Percentiles rank a stretch among this genome's conserved stretches.
These are phyloP conservation scores for Aphelenchoides besseyi DNA, from an alignment of 1,140 invertebrate species.

Conservation along the genomic window DNA sequence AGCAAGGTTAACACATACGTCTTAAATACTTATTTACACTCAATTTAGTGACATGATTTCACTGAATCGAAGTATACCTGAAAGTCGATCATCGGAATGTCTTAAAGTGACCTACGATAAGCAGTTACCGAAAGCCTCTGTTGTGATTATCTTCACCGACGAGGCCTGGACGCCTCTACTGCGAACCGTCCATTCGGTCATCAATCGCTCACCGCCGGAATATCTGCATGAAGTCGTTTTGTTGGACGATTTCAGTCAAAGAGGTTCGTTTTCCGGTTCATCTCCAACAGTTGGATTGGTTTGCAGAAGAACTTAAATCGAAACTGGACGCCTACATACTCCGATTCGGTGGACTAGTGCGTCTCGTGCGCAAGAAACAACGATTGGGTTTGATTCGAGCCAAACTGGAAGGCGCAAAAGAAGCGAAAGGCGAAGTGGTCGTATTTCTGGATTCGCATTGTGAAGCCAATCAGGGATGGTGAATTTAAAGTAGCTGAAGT, in stretches of 20 bases:
- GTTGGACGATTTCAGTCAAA: slow-evolving; percentile 83
- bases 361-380: slow-evolving; percentile 73
- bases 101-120: slow-evolving; percentile 30
- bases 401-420: slow-evolving; percentile 74
- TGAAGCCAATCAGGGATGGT: slow-evolving; percentile 76
- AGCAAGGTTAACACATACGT: slow-evolving; percentile 27
- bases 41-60: slow-evolving; percentile 51
- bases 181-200: slow-evolving; percentile 79
- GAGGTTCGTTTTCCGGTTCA: no score
- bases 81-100: slow-evolving; percentile 32
- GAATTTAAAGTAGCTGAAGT: slow-evolving; percentile 22
- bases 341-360: slow-evolving; percentile 66
- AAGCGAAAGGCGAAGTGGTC: slow-evolving; percentile 80
- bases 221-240: slow-evolving; percentile 78
- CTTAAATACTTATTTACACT: slow-evolving; percentile 15
- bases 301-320: slow-evolving; percentile 69
- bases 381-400: slow-evolving; percentile 82
- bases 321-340: slow-evolving; percentile 75
- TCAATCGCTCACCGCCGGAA: slow-evolving; percentile 72
- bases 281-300: slow-evolving; percentile 64
- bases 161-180: slow-evolving; percentile 80
- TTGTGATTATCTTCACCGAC: slow-evolving; percentile 75
- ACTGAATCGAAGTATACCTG: slow-evolving; percentile 34
- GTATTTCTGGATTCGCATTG: slow-evolving; percentile 95
- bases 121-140: slow-evolving; percentile 44